Evolutionary conservation across 2,888 invertebrate genomes (phyloP).

Genomic region (Diogma glabrata): DNA sequence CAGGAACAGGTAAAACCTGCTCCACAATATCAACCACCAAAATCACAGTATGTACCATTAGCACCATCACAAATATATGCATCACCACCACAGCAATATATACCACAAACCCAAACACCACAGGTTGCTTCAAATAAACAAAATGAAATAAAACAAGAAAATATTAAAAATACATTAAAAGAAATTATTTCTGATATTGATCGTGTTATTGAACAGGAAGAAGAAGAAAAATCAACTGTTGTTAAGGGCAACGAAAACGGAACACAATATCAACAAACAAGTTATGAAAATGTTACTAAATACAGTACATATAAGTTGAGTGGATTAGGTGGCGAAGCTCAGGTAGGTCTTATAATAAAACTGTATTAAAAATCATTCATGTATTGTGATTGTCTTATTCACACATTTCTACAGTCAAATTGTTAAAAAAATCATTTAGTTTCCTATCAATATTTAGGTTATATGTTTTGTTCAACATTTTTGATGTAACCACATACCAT

Average conservation of each 20-base stretch:
- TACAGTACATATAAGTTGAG: slow-evolving; percentile 3
- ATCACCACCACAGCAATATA: too few species aligned
- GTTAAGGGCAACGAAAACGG: background rate
- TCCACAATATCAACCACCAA: background rate
- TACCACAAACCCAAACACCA: background rate
- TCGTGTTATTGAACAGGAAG: slow-evolving; percentile 41
- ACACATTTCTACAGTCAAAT: too few species aligned
- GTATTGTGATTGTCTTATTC: too few species aligned
- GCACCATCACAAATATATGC: background rate
- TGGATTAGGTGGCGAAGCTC: background rate
- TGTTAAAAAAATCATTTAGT: too few species aligned
- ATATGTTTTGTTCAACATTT: too few species aligned
- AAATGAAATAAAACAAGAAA: slow-evolving; percentile 40
- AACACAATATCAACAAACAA: background rate
- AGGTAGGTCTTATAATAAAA: slow-evolving; percentile 1
- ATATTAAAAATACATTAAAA: slow-evolving; percentile 43
- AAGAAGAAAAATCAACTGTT: slow-evolving; percentile 21
- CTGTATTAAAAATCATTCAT: too few species aligned
- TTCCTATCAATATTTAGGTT: too few species aligned
- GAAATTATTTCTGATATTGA: slow-evolving; percentile 51
- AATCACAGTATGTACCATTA: background rate
- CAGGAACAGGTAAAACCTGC: background rate
- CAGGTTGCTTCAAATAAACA: background rate
- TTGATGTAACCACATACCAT: too few species aligned
- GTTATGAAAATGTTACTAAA: slow-evolving; percentile 5